Conservation (phyloP, 2,113 vertebrate species). For the Halcyon senegalensis region DNA sequence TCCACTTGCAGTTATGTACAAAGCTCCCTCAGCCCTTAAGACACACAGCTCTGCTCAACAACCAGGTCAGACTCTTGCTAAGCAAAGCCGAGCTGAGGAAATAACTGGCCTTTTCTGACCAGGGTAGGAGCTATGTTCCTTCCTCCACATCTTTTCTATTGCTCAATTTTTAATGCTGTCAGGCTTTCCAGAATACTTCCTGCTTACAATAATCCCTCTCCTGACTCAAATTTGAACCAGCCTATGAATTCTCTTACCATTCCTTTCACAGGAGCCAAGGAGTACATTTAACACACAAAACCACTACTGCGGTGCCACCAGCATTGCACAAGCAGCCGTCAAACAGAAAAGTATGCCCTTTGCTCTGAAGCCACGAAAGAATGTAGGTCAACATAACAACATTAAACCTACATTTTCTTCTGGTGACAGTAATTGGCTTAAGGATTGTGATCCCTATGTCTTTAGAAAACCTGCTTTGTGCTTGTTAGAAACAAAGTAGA, state of each 20-base stretch:
- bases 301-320: not conserved
- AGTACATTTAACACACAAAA: not conserved
- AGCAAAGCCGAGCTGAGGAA: not conserved
- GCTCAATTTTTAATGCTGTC: not conserved
- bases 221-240: not conserved
- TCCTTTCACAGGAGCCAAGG: not conserved
- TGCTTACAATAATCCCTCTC: not conserved
- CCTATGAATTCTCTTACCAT: not conserved
- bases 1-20: no score
- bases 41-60: no score
- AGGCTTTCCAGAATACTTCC: not conserved
- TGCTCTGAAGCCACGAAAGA: not conserved
- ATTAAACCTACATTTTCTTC: not conserved
- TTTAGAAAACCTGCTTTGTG: not conserved
- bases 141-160: not conserved
- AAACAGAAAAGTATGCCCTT: not conserved
- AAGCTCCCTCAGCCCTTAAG: no score
- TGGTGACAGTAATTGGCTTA: not conserved
- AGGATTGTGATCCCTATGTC: not conserved
- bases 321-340: not conserved
- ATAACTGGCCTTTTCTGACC: not conserved
- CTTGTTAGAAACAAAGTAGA: not conserved
- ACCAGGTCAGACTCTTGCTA: not conserved
- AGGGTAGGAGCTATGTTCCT: not conserved
- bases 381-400: not conserved